Conservation (phyloP, 1,140 invertebrate species). For the Theocolax elegans region DNA sequence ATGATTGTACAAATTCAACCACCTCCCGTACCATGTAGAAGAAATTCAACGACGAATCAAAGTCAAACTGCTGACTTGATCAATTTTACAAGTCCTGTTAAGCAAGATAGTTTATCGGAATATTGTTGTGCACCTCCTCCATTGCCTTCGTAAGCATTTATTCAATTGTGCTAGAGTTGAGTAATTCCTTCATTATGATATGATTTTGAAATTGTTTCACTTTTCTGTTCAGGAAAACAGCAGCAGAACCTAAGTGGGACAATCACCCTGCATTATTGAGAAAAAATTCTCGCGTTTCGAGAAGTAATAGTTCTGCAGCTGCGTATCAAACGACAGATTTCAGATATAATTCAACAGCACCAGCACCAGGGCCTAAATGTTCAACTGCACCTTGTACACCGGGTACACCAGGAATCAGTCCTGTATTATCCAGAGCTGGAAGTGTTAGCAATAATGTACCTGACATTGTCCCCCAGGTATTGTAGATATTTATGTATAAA, state of each 20-base stretch:
- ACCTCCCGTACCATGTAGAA: slow-evolving; percentile 66
- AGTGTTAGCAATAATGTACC: slow-evolving; percentile 59
- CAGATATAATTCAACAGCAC: slow-evolving; percentile 59
- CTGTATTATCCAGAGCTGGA: slow-evolving; percentile 59
- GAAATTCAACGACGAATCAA: slow-evolving; percentile 66
- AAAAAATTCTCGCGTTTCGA: slow-evolving; percentile 57
- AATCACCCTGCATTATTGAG: slow-evolving; percentile 61
- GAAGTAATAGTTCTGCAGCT: slow-evolving; percentile 62
- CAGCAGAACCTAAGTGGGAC: slow-evolving; percentile 63
- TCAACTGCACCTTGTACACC: slow-evolving; percentile 62
- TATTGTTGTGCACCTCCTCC: slow-evolving; percentile 59
- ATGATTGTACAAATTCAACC: slow-evolving; percentile 68
- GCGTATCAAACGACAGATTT: slow-evolving; percentile 61
- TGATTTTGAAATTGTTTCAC: not conserved
- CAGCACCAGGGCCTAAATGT: slow-evolving; percentile 58
- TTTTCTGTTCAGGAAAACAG: slow-evolving; percentile 53
- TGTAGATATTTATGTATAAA: slow-evolving; percentile 21
- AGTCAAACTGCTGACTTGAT: slow-evolving; percentile 75
- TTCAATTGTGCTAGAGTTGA: not conserved
- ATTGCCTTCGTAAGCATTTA: slow-evolving; percentile 55
- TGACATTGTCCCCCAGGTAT: slow-evolving; percentile 63
- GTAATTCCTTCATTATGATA: not conserved
- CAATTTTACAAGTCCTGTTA: slow-evolving; percentile 75
- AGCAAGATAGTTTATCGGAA: slow-evolving; percentile 59
- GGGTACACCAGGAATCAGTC: slow-evolving; percentile 63